Evolutionary conservation across 2,888 invertebrate species (phyloP), one percentile per base, ranked within the genome.

Genomic region (Dynastes hyllus): DNA sequence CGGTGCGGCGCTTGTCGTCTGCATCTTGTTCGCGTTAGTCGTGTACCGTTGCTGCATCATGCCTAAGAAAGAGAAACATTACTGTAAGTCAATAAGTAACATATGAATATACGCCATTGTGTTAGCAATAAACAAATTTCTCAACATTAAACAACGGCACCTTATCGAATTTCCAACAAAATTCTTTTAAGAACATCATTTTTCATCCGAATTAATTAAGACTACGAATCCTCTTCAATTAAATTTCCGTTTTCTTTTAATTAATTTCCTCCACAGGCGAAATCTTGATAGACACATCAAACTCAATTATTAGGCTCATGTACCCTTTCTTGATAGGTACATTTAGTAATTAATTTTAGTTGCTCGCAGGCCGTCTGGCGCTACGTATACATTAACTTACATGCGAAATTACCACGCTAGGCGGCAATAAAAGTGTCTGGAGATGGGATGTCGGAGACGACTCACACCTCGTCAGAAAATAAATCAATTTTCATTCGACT

Each of bases 21-120:
- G 93, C 85, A 88, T 92, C 85, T 90, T 93, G 87, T 91, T 93
- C 87, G 91, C 93, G 83, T 89, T 92, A 87, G 89, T 93, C 85
- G 90, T 93, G 85, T 93, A 93, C 89, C 92, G 92, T 88, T 93
- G 93, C 88, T 93, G 93, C 90, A 91, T 93, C 87, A 92, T 93
- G 92, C 93, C 93, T 85, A 92, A 92, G 82, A 91, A 92, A 86
- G 93, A 93, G 89, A 93, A 93, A 90, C 92, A 93, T 81, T 92
- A 92, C 86, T 92, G 93, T 93, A 89, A 91, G 91, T 87, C 79
- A 29, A 27, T 1, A 3, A 55, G 1, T n/a, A 9, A 51, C n/a
- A 11, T 22, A 22, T 22, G 22, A 22, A n/a, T 51, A 2, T 11
- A 51, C n/a, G n/a, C 2, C 51, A 51, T 13, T 32, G 5, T 5